A percentile compares a stretch with the other conserved stretches of the same genome.
phyloP scores from a whole-genome alignment of 2,888 invertebrate genomes.

The Lasioglossum vierecki region DNA sequence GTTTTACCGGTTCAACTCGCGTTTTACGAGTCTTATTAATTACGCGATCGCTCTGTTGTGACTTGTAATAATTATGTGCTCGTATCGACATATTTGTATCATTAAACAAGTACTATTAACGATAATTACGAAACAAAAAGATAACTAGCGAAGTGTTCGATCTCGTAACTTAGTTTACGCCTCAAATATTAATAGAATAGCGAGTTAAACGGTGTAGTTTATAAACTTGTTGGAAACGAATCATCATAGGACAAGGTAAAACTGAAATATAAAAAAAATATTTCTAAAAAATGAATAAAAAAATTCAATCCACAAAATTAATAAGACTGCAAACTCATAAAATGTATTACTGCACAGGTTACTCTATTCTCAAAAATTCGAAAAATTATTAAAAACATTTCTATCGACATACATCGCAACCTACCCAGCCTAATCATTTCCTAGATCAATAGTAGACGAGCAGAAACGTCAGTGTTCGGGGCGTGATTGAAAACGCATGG shows the following conservation, averaged over 20 bases:
- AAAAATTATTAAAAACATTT: neutral
- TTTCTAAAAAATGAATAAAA: neutral
- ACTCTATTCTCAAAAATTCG: neutral
- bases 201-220: neutral
- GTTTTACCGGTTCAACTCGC: neutral
- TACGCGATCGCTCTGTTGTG: neutral
- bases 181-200: neutral
- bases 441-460: neutral
- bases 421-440: neutral
- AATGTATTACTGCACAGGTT: neutral
- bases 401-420: neutral
- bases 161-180: neutral
- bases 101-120: neutral
- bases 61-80: constrained; percentile 1
- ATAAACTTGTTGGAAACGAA: neutral
- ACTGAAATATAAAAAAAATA: neutral
- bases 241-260: neutral
- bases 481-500: constrained; percentile 23
- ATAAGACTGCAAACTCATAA: neutral
- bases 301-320: neutral
- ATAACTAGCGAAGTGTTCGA: neutral
- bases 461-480: neutral
- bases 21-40: constrained; percentile 3
- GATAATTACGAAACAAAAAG: neutral
- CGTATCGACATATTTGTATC: neutral